phyloP scores from a whole-genome alignment of 2,888 invertebrate genomes.

The Asteroscopus sphinx region DNA sequence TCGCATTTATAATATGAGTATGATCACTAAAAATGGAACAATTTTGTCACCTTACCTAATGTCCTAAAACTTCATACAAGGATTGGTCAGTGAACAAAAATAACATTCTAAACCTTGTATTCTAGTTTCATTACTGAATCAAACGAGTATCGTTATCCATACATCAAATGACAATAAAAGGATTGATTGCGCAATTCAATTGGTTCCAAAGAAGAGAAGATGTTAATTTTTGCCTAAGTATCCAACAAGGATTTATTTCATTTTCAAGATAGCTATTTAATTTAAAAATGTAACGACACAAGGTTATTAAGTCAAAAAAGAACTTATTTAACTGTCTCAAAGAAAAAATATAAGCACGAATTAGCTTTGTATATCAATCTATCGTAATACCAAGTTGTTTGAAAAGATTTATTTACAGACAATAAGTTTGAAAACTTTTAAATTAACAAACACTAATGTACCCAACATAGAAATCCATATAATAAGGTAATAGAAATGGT shows the following conservation, averaged over 20 bases:
- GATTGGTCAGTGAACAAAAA: not conserved
- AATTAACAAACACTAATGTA: constrained; percentile 13
- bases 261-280: not conserved
- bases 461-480: too few relatives aligned
- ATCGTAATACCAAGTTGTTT: constrained; percentile 3
- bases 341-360: not conserved
- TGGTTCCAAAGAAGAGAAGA: too few relatives aligned
- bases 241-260: too few relatives aligned
- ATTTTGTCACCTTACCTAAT: too few relatives aligned
- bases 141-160: constrained; percentile 7
- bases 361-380: not conserved
- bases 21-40: too few relatives aligned
- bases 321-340: not conserved
- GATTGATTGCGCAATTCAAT: too few relatives aligned
- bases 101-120: not conserved
- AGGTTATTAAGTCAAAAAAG: not conserved
- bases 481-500: too few relatives aligned
- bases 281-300: not conserved
- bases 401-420: constrained; percentile 4
- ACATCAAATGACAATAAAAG: too few relatives aligned
- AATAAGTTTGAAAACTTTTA: constrained; percentile 4
- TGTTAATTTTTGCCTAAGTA: too few relatives aligned
- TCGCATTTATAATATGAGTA: too few relatives aligned
- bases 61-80: too few relatives aligned
- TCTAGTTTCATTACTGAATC: constrained; percentile 2